Base-by-base conservation (phyloP, 1,140 invertebrate species). In the Melitaea cinxia region DNA sequence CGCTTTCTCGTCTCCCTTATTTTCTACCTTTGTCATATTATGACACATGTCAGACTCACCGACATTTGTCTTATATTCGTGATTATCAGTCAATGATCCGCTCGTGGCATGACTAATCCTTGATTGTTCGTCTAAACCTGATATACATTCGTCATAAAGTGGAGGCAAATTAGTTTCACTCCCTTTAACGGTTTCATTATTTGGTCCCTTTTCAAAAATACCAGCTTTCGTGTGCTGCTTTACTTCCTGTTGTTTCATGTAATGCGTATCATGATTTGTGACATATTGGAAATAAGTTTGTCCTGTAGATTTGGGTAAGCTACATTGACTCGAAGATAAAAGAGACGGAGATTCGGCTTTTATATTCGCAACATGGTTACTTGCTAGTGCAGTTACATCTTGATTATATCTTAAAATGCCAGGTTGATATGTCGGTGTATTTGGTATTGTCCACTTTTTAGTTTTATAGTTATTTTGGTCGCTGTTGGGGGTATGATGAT, bases 141-240 rank as follows among this genome's bases (percentile, higher is more conserved):
- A 74, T 47, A 79, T 69, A 70, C 77, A 89, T 75, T 78, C 80
- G 77, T 80, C 85, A 72, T 89, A 85, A 87, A 88, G 87, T 86
- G 85, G 82, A 65, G 68, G 68, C 71, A 84, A 78, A 85, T 88
- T 85, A 61, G 72, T 71, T 77, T 85, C 77, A 45, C 75, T 80
- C 39, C 73, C 72, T 39, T 56, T 28, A 56, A 50, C 64, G 30
- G 49, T 68, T 66, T 83, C 78, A 67, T 74, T 78, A 67, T 64
- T 78, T 86, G 82, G 87, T 77, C 78, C 84, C 68, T 78, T 68
- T 54, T 60, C 68, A 49, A 65, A 62, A 45, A 80, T 71, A 57
- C 72, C 73, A 47, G 70, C 24, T 54, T 72, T 74, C 69, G 78
- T 74, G 12, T 66, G 62, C 45, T 84, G n/a, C n/a, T n/a, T n/a